Conservation (phyloP, 37 sponge, comb jelly and placozoan species). For the Oopsacas minuta region DNA sequence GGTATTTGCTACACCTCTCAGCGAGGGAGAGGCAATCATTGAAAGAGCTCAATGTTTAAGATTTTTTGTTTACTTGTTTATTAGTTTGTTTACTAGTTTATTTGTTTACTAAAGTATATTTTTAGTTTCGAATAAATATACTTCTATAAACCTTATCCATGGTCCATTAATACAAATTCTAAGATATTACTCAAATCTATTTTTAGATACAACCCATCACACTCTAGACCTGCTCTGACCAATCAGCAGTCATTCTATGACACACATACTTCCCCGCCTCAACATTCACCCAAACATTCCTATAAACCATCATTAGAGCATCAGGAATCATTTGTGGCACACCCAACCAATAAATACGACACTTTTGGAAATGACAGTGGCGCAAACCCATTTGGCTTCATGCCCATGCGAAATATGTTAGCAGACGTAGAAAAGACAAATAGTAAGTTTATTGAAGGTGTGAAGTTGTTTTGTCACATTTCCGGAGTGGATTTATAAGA, state of each 20-base stretch:
- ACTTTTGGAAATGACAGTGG: not conserved
- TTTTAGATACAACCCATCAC: not conserved
- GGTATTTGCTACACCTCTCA: no score
- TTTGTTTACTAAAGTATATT: no score
- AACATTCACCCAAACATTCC: not conserved
- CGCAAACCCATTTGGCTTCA: not conserved
- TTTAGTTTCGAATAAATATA: no score
- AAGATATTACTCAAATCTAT: not conserved
- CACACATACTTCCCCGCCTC: not conserved
- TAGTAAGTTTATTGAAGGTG: not conserved
- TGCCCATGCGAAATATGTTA: not conserved
- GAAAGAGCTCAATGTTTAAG: no score
- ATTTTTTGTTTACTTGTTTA: no score
- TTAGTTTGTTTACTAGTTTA: no score
- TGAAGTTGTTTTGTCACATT: no score
- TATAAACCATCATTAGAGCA: not conserved
- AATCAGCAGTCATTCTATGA: conserved; percentile 7
- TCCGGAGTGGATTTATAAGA: no score
- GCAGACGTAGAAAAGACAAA: not conserved
- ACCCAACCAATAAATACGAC: not conserved
- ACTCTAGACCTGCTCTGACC: not conserved
- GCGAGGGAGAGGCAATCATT: no score
- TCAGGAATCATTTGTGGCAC: conserved; percentile 11
- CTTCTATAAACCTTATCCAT: no score
- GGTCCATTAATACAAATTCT: no score